phyloP scores from a whole-genome alignment of 2,113 vertebrate species.

The Hirundichthys speculiger region DNA sequence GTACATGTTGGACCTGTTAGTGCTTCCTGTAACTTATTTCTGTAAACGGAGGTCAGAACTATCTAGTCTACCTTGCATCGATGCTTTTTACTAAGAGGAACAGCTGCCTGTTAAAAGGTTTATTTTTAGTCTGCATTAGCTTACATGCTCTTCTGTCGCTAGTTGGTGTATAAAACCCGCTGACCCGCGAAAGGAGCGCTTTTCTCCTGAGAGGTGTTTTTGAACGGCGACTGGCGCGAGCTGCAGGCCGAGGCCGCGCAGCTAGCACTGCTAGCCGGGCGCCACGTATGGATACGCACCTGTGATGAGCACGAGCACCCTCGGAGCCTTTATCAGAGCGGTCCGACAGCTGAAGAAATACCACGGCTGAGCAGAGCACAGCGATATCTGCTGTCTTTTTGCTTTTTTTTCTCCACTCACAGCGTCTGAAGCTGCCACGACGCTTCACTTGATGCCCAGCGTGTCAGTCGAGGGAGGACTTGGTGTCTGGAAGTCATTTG shows the following conservation, averaged over 20 bases:
- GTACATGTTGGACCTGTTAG: background rate
- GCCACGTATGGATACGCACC: constrained; percentile 42
- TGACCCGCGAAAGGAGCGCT: constrained; percentile 60
- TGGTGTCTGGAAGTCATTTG: no score
- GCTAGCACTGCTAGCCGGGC: constrained; percentile 38
- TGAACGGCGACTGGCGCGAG: constrained; percentile 56
- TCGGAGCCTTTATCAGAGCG: constrained; percentile 16
- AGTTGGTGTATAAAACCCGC: constrained; percentile 39
- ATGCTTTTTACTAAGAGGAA: constrained; percentile 32
- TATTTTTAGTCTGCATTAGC: constrained; percentile 61
- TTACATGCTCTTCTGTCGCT: constrained; percentile 51
- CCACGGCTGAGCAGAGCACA: constrained; percentile 13
- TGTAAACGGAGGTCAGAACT: constrained; percentile 22
- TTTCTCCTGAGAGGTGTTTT: constrained; percentile 64
- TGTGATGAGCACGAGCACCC: constrained; percentile 3
- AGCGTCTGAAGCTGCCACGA: constrained; percentile 7
- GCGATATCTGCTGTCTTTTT: constrained; percentile 11
- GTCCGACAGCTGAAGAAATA: constrained; percentile 23
- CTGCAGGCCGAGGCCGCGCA: constrained; percentile 45
- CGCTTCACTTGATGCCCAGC: constrained; percentile 15
- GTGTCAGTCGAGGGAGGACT: constrained; percentile 12
- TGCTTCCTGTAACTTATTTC: constrained; percentile 13
- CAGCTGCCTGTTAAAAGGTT: constrained; percentile 25
- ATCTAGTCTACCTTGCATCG: constrained; percentile 7
- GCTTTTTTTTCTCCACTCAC: background rate